Conservation (phyloP, 2,888 invertebrate species). For the Mermis nigrescens region DNA sequence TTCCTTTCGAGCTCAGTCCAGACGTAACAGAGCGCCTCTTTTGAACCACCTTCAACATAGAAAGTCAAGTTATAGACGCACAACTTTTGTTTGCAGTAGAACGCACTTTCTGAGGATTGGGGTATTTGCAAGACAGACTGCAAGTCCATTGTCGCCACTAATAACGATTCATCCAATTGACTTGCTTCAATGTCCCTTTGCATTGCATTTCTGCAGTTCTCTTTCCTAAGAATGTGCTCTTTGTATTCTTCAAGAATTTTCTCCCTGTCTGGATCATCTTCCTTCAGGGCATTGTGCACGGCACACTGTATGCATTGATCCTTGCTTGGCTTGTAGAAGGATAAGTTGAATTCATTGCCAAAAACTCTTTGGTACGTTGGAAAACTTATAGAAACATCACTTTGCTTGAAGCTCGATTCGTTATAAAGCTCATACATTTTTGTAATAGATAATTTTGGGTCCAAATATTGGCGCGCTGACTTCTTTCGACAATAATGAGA, state of each 20-base stretch:
- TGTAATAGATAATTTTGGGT: not conserved
- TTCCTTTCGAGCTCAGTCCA: conserved; percentile 1
- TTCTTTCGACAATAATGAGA: not conserved
- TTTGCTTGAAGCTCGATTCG: not conserved
- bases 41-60: not conserved
- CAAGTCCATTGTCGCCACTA: not conserved
- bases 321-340: not conserved
- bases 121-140: not conserved
- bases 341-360: not conserved
- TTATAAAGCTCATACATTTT: not conserved
- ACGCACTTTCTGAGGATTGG: not conserved
- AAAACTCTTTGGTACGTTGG: not conserved
- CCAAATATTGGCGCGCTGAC: not conserved
- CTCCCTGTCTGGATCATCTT: not conserved
- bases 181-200: not conserved
- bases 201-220: not conserved
- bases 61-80: not conserved
- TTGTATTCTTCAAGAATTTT: not conserved
- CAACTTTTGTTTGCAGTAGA: not conserved
- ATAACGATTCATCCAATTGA: not conserved
- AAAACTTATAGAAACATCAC: not conserved
- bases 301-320: not conserved
- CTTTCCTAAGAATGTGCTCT: not conserved
- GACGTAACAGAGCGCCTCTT: not conserved
- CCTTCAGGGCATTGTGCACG: not conserved